Conservation (phyloP, 1,140 invertebrate species). For the Oryctes rhinoceros region DNA sequence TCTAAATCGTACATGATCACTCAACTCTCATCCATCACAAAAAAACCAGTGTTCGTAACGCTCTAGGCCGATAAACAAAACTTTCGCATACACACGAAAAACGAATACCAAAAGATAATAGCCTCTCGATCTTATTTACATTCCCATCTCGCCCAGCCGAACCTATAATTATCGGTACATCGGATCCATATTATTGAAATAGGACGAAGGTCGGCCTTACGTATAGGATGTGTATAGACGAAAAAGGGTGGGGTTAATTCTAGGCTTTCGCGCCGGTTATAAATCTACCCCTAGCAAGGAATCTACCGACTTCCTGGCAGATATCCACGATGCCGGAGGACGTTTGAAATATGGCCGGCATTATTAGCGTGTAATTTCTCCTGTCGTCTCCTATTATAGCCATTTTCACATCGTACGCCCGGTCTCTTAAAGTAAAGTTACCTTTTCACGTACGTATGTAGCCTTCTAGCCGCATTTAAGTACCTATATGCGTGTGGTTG, state of each 20-base stretch:
- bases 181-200: conserved; percentile 40
- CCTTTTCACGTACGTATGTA: no score
- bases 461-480: no score
- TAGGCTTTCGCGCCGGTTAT: conserved; percentile 35
- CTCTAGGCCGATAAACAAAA: no score
- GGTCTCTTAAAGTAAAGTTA: neutral
- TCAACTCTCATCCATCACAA: no score
- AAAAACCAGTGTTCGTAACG: no score
- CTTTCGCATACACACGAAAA: no score
- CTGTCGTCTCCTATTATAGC: conserved; percentile 16
- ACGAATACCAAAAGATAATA: neutral
- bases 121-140: neutral
- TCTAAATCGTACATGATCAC: no score
- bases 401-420: conserved; percentile 25
- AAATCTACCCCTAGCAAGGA: conserved; percentile 34
- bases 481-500: no score
- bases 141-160: neutral
- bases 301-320: conserved; percentile 34
- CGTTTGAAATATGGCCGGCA: conserved; percentile 27
- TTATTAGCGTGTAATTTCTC: conserved; percentile 29
- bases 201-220: conserved; percentile 12
- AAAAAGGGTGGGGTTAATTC: conserved; percentile 29
- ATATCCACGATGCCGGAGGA: neutral
- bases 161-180: conserved; percentile 40
- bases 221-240: neutral